Base-by-base conservation (phyloP, 2,113 vertebrate species). In the Megaceryle torquata region DNA sequence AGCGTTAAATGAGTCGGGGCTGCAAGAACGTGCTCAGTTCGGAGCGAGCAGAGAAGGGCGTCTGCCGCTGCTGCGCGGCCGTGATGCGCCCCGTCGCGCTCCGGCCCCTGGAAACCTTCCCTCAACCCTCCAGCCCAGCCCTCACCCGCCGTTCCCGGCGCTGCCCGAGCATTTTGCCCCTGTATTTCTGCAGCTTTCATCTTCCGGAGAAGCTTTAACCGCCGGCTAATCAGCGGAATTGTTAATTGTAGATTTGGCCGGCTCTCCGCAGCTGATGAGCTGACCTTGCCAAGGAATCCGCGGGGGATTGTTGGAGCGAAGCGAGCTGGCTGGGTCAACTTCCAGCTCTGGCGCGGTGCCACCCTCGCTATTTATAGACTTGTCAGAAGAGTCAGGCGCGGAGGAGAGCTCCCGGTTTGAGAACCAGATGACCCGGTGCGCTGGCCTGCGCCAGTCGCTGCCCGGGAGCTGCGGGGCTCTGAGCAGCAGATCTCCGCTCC, bases 11-110 rank as follows among this genome's bases (percentile, higher is more conserved):
- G 10, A 14, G 5, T 29, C 28, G 41, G 29, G 15, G 1, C 18
- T 63, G 1, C 39, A 2, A 33, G 68, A 7, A 41, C 6, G 24
- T 2, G 6, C 25, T 39, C 0, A 4, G 29, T 39, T 1, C 3
- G 1, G 1, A 44, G 22, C 39, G 1, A 24, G 74, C 25, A 1
- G 50, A 41, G 48, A 5, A 37, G 54, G 1, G 15, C 5, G 31
- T 5, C 51, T 6, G 6, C 70, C 72, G 39, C 79, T 2, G 48
- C 2, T 22, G 37, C 4, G 5, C 5, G 3, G 59, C 2, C 6
- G 13, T 11, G 21, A 24, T 2, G 16, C 43, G 7, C 28, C 67
- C 44, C 60, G 35, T 9, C n/a, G 3, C 25, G 59, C n/a, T 25
- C 59, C 16, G 0, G 13, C 1, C 6, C 14, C 82, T 29, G 0